Base-by-base conservation (phyloP, 2,888 invertebrate species). In the Lithosia quadra region DNA sequence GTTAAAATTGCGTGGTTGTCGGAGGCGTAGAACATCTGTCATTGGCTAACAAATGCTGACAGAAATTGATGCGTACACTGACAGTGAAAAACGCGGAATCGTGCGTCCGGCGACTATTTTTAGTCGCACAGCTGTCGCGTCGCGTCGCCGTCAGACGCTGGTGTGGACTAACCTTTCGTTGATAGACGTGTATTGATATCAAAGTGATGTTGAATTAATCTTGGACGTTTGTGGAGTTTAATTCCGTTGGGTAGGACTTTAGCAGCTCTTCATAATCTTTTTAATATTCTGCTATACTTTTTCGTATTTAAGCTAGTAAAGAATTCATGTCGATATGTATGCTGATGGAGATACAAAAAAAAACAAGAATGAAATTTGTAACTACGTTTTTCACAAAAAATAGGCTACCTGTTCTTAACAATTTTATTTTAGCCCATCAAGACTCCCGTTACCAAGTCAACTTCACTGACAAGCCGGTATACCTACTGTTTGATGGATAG, bases 11-110 rank as follows among this genome's bases (percentile, higher is more conserved):
- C 55, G 61, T 67, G 69, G 77, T 74, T 77, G 81, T 79, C 73
- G 80, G 88, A 91, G 90, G 92, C 91, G 92, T 92, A 88, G 90
- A 91, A 86, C 92, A 92, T 93, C 92, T 93, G 93, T 94, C 94
- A 94, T 92, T 94, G 90, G 90, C 88, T 92, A 94, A 94, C 93
- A 91, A 92, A 93, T 90, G 90, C 86, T 81, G 94, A 94, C 94
- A 92, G 92, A 83, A 92, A 94, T 94, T 94, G 94, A 94, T 94
- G 94, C 86, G 90, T 84, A 82, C 84, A 86, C 80, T 91, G 94
- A 94, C 94, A 93, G 93, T 94, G 94, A 94, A 94, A 94, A 94
- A 94, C 93, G 92, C 92, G 91, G 92, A 93, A 90, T 92, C 87
- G 89, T 86, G 89, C 91, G 92, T 90, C 91, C 90, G 87, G 71